Percentiles rank a stretch among this genome's conserved stretches.
Evolutionary conservation across 2,888 invertebrate species (phyloP).

Genomic region (Hybos culiciformis): DNA sequence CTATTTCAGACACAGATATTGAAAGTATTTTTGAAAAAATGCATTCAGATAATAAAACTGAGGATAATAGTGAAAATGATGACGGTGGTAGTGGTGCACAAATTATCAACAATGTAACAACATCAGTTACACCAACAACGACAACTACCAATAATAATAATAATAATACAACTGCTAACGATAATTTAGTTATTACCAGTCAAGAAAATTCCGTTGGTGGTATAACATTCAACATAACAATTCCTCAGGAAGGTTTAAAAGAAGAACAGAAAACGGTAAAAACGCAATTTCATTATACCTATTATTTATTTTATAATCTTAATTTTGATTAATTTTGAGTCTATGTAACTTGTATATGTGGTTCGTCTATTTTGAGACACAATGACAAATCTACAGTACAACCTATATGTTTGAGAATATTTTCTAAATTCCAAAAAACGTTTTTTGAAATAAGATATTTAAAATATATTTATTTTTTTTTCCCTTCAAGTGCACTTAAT

Average conservation of each 20-base stretch:
- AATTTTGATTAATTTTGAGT: too few species aligned
- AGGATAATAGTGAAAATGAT: too few species aligned
- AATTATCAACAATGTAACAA: slow-evolving; percentile 11
- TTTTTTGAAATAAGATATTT: too few species aligned
- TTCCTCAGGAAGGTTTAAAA: slow-evolving; percentile 27
- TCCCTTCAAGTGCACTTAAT: too few species aligned
- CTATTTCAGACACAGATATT: slow-evolving; percentile 31
- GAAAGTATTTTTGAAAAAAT: slow-evolving; percentile 37
- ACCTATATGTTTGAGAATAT: too few species aligned
- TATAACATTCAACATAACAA: slow-evolving; percentile 36
- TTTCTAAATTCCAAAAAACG: too few species aligned
- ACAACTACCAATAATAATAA: too few species aligned
- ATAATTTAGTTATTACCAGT: slow-evolving; percentile 34
- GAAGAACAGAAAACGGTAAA: slow-evolving; percentile 16
- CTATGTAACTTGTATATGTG: too few species aligned
- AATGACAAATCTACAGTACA: too few species aligned
- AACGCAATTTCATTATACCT: neutral
- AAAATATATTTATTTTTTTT: neutral
- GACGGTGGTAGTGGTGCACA: slow-evolving; percentile 10
- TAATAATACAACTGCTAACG: slow-evolving; percentile 19
- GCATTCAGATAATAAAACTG: slow-evolving; percentile 35
- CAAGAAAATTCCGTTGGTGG: slow-evolving; percentile 33
- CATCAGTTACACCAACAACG: slow-evolving; percentile 8
- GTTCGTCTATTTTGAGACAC: too few species aligned
- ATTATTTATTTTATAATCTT: too few species aligned